Evolutionary conservation across 2,113 vertebrate species (phyloP), one percentile per base, ranked within the genome.

Genomic region (Phodopus roborovskii): DNA sequence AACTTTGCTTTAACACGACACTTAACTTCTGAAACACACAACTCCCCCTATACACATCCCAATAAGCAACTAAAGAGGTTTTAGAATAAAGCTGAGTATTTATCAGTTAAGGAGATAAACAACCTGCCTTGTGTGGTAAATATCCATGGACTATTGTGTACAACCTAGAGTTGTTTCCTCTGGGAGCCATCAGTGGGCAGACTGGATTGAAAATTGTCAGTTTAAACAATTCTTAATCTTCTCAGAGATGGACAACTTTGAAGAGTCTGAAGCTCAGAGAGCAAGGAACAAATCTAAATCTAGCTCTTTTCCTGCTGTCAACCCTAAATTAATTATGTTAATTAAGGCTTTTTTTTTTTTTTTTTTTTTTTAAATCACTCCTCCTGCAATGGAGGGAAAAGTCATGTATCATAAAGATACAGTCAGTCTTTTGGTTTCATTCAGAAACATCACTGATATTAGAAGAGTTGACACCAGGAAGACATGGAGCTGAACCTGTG

Each of bases 201-300:
- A 15, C 36, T 92, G 84, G 88, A 58, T 1, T 77, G 33, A 53
- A 92, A 79, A 66, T 3, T 83, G 70, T 42, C 53, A 78, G 77
- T 42, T 94, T 56, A 91, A 94, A 83, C 13, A 91, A 73, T 68
- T 77, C 68, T 91, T 91, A 77, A 53, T 16, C 33, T 84, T 94
- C 87, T 88, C 75, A 96, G 39, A 91, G 75, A 48, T 88, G 28
- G 62, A 33, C 13, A 78, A 79, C 82, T 95, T 53, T 79, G 33
- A 50, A 48, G 16, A 88, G 45, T 94, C 60, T 95, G 82, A 64
- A 91, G 62, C 89, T 93, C 64, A 90, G 42, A 94, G 20, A 95
- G 19, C 50, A 92, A 91, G n/a, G 79, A 8, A 84, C 3, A 88
- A 92, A 95, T 56, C 70, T 50, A 93, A 91, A 89, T 60, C 5